Conservation (phyloP, 30 jellyfish, hydroid and myxozoan species). For the Chironex yamaguchii region DNA sequence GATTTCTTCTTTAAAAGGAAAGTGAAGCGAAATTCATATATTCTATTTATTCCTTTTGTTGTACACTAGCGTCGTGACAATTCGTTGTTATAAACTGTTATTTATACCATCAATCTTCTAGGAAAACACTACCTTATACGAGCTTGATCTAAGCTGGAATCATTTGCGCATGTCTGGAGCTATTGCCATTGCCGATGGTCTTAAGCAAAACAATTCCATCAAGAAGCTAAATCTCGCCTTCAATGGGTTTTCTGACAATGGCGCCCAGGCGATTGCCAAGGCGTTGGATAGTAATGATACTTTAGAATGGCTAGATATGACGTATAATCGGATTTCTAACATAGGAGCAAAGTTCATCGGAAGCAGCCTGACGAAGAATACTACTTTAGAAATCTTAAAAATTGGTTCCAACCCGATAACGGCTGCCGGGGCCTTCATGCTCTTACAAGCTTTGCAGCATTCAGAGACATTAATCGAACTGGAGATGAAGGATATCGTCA, state of each 20-base stretch:
- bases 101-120: no score
- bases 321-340: constrained; percentile 79
- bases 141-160: constrained; percentile 84
- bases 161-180: constrained; percentile 78
- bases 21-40: no score
- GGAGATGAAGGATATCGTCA: constrained; percentile 61
- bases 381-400: constrained; percentile 49
- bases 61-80: no score
- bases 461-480: constrained; percentile 63
- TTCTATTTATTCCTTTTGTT: no score
- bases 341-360: constrained; percentile 74
- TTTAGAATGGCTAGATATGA: constrained; percentile 54
- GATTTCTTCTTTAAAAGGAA: no score
- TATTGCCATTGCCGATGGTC: constrained; percentile 61
- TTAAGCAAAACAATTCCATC: constrained; percentile 57
- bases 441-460: constrained; percentile 50
- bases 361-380: constrained; percentile 64
- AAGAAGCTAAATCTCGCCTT: constrained; percentile 54
- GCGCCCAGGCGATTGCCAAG: constrained; percentile 74
- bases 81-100: no score
- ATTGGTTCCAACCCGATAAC: constrained; percentile 84
- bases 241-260: constrained; percentile 82
- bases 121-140: constrained; percentile 10
- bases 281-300: constrained; percentile 63
- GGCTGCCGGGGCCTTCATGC: constrained; percentile 58